phyloP scores from a whole-genome alignment of 92 coral and sea anemone genomes.

The Galaxea fascicularis region DNA sequence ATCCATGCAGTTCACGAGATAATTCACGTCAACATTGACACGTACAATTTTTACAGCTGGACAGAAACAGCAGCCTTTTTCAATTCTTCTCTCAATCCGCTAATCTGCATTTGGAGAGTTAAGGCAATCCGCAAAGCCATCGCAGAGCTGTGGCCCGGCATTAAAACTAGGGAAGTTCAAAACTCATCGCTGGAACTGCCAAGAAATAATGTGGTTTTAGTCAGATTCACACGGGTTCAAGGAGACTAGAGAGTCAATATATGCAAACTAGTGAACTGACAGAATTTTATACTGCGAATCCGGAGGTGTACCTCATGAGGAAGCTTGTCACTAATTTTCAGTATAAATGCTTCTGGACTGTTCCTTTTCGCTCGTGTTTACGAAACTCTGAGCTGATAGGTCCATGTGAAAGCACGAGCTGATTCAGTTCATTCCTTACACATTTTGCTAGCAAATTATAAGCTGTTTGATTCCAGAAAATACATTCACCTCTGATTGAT shows the following conservation, averaged over 20 bases:
- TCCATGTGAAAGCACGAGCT: no score
- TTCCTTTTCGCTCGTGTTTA: no score
- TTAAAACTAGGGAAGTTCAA: neutral
- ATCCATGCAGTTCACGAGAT: slow-evolving; percentile 60
- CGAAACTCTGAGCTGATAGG: no score
- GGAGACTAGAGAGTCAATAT: neutral
- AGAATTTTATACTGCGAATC: no score
- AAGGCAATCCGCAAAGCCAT: slow-evolving; percentile 9
- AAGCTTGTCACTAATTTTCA: no score
- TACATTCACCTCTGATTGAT: no score
- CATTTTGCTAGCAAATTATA: no score
- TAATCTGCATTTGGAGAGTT: slow-evolving; percentile 77
- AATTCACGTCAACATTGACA: slow-evolving; percentile 27
- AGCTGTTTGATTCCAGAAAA: no score
- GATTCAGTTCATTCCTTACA: no score
- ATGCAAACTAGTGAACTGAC: no score
- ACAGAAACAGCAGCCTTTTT: slow-evolving; percentile 73
- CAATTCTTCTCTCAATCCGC: slow-evolving; percentile 76
- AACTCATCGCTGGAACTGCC: neutral
- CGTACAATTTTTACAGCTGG: slow-evolving; percentile 76
- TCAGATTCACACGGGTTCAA: neutral
- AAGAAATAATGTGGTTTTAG: neutral
- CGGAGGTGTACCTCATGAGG: no score
- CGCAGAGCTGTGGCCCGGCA: neutral
- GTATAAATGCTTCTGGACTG: no score